Evolutionary conservation across 64 coral and sea anemone species (phyloP).

Genomic region (Actinia equina): DNA sequence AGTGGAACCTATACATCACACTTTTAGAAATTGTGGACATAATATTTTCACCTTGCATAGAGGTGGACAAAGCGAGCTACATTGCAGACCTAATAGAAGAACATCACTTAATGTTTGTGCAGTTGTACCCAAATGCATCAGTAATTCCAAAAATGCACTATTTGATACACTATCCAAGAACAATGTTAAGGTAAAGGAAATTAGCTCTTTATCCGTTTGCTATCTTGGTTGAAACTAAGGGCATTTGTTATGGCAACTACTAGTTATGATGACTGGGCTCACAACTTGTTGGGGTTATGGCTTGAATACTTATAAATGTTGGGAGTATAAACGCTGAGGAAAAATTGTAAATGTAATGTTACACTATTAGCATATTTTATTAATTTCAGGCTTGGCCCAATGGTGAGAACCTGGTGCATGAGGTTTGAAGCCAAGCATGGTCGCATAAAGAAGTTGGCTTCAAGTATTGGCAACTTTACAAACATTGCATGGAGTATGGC

Average conservation of each 20-base stretch:
- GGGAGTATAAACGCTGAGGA: too few species aligned
- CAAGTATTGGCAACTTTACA: constrained; percentile 52
- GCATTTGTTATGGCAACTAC: too few species aligned
- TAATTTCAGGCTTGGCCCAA: constrained; percentile 60
- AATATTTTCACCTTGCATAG: constrained; percentile 53
- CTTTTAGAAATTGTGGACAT: constrained; percentile 55
- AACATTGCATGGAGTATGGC: constrained; percentile 62
- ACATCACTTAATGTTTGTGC: constrained; percentile 31
- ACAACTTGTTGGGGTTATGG: too few species aligned
- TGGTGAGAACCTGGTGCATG: constrained; percentile 71
- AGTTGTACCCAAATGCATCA: constrained; percentile 41
- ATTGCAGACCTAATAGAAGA: constrained; percentile 43
- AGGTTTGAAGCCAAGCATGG: constrained; percentile 73
- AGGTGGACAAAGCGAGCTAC: constrained; percentile 36
- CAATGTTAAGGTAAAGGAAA: constrained; percentile 45
- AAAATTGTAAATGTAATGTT: too few species aligned
- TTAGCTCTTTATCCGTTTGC: too few species aligned
- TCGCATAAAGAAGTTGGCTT: constrained; percentile 35
- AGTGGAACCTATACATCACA: constrained; percentile 19
- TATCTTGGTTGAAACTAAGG: too few species aligned
- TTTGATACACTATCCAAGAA: constrained; percentile 65
- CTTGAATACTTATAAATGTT: too few species aligned
- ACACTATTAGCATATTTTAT: too few species aligned
- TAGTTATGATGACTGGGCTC: too few species aligned
- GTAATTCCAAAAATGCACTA: constrained; percentile 83